Percentiles rank a stretch among this genome's conserved stretches.
These are phyloP conservation scores for Cnemophilus loriae DNA, from an alignment of 2,113 vertebrate genomes.

Conservation along the genomic window DNA sequence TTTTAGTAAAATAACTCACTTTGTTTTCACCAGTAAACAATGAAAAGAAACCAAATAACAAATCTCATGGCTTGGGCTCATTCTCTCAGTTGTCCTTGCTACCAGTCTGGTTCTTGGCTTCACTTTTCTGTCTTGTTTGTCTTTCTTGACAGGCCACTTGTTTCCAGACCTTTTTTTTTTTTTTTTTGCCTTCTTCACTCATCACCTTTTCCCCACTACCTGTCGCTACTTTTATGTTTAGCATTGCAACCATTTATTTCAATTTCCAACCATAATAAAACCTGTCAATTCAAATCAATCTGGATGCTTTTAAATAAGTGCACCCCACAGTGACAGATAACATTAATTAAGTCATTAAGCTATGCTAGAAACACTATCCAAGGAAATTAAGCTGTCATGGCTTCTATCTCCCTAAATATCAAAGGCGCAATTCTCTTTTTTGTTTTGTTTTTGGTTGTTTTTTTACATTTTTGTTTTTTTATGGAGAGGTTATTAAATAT, in stretches of 20 bases:
- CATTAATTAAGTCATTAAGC: constrained; percentile 6
- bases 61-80: neutral
- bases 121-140: neutral
- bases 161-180: neutral
- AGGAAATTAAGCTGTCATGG: neutral
- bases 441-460: neutral
- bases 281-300: neutral
- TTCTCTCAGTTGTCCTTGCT: neutral
- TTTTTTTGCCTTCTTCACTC: neutral
- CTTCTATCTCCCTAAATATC: neutral
- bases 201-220: neutral
- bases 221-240: neutral
- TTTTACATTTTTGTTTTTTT: neutral
- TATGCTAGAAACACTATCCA: neutral
- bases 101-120: neutral
- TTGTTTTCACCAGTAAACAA: neutral
- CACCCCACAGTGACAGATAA: neutral
- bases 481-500: neutral
- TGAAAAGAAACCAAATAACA: neutral
- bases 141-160: neutral
- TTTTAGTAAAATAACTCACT: neutral
- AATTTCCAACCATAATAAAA: neutral
- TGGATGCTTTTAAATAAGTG: neutral
- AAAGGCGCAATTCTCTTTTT: neutral
- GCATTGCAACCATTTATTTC: neutral